Evolutionary conservation across 2,113 vertebrate genomes (phyloP).

Genomic region (Eudyptes chrysolophus): DNA sequence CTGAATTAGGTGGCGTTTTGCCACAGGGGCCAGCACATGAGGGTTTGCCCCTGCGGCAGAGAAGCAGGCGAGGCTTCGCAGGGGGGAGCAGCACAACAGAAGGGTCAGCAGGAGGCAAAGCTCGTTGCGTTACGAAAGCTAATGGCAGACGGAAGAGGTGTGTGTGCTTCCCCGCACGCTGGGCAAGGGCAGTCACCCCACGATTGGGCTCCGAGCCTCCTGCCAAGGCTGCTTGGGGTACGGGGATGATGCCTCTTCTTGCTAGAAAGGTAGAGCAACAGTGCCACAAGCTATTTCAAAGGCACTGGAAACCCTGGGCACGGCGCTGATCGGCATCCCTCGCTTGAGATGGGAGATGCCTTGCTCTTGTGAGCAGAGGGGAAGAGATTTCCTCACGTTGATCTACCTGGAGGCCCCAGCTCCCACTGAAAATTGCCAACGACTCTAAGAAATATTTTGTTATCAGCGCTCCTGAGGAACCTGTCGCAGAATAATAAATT

Average conservation of each 20-base stretch:
- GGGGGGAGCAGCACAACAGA: background rate
- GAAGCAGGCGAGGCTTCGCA: fast-evolving
- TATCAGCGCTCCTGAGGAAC: background rate
- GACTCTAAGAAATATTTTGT: background rate
- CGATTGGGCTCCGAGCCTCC: background rate
- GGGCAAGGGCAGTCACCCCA: background rate
- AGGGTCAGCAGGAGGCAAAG: background rate
- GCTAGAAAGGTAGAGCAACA: background rate
- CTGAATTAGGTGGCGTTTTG: background rate
- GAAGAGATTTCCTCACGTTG: background rate
- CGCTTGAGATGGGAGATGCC: background rate
- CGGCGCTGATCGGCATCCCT: background rate
- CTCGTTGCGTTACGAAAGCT: background rate
- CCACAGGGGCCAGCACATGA: background rate
- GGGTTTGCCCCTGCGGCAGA: background rate
- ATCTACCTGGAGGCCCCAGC: background rate
- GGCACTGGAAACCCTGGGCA: background rate
- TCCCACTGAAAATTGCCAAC: conserved; percentile 4
- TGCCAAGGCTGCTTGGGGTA: background rate
- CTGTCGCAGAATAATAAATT: background rate
- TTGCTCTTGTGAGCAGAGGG: background rate
- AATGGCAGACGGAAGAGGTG: background rate
- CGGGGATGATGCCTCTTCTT: background rate
- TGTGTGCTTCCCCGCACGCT: fast-evolving
- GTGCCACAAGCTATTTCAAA: background rate